Percentiles rank a stretch among this genome's conserved stretches.
These are phyloP conservation scores for Aphrophora alni DNA, from an alignment of 2,888 invertebrate genomes.

Conservation along the genomic window DNA sequence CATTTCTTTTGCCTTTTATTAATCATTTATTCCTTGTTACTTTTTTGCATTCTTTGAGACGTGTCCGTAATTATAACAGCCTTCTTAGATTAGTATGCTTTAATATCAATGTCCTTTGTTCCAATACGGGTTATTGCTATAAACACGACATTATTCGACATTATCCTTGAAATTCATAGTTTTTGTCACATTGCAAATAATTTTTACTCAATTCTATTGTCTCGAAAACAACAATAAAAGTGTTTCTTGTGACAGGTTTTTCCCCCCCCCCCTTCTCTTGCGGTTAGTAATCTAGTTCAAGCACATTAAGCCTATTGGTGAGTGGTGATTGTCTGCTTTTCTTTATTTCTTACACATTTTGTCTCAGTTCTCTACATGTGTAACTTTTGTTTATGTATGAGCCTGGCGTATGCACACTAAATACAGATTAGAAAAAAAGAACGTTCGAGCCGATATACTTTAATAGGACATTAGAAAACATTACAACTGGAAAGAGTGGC, in stretches of 20 bases:
- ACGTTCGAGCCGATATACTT: too few relatives aligned
- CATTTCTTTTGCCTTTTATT: background rate
- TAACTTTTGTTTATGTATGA: background rate
- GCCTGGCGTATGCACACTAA: background rate
- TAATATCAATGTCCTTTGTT: background rate
- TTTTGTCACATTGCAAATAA: background rate
- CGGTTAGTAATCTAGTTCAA: background rate
- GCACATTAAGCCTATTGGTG: background rate
- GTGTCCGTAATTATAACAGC: background rate
- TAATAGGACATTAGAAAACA: too few relatives aligned
- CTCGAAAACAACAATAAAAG: background rate
- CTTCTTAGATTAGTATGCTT: background rate
- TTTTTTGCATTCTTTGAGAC: too few relatives aligned
- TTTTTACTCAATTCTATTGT: constrained; percentile 6
- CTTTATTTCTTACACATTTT: background rate
- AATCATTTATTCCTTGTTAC: background rate
- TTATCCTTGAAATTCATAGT: background rate
- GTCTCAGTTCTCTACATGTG: background rate
- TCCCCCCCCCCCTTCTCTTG: background rate
- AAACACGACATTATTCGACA: background rate
- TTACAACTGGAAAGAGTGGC: too few relatives aligned
- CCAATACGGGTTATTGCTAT: background rate
- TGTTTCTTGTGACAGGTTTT: background rate
- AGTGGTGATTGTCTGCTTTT: background rate
- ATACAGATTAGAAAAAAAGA: background rate